Conservation (phyloP, 2,113 vertebrate genomes). For the Stegastes partitus region DNA sequence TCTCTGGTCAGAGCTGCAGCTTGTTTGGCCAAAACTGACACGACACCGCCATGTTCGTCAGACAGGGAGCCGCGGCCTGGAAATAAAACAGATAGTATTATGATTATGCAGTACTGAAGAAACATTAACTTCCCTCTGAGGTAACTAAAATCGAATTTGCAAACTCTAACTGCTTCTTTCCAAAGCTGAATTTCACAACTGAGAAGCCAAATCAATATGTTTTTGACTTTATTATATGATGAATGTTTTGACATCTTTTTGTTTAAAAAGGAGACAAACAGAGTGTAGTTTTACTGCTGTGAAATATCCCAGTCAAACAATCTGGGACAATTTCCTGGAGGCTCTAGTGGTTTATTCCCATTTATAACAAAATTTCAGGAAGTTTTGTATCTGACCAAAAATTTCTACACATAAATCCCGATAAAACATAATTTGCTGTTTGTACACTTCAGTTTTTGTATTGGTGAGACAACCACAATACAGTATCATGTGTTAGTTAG, state of each 20-base stretch:
- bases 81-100: slow-evolving; percentile 2
- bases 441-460: too few relatives aligned
- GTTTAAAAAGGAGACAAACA: not conserved
- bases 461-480: too few relatives aligned
- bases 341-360: not conserved
- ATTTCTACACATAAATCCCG: too few relatives aligned
- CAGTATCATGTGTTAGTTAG: too few relatives aligned
- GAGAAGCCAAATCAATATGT: too few relatives aligned
- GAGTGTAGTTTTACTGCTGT: too few relatives aligned
- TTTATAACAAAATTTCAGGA: not conserved
- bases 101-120: not conserved
- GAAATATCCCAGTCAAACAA: not conserved
- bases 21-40: slow-evolving; percentile 94
- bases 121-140: not conserved
- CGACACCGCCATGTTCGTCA: slow-evolving; percentile 94
- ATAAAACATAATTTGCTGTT: not conserved
- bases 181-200: not conserved
- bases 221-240: not conserved
- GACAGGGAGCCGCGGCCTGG: slow-evolving; percentile 94
- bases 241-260: not conserved
- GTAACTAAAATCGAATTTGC: too few relatives aligned
- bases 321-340: too few relatives aligned
- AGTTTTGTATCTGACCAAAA: not conserved
- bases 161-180: too few relatives aligned
- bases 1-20: slow-evolving; percentile 92